phyloP scores from a whole-genome alignment of 2,888 invertebrate species.

The Leptopterna dolabrata region DNA sequence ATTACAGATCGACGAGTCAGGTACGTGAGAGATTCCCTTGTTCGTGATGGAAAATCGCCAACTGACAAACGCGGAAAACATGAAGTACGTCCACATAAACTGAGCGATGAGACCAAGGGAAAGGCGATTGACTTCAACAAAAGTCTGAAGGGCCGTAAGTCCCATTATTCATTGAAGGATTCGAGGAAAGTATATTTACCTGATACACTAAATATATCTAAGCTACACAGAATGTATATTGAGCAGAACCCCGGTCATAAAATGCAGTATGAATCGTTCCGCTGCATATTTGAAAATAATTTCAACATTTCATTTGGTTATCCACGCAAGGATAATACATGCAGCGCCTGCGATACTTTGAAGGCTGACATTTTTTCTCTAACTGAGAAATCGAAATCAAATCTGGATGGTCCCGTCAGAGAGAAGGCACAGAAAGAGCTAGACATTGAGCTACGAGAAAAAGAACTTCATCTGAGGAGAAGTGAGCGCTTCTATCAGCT shows the following conservation, averaged over 20 bases:
- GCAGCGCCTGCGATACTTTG: slow-evolving; percentile 11
- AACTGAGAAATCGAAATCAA: neutral
- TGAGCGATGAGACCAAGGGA: neutral
- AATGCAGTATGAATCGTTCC: neutral
- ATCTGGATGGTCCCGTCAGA: neutral
- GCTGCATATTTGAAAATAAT: neutral
- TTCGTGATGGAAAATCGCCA: too few relatives aligned
- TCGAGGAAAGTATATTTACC: neutral
- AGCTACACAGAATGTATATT: neutral
- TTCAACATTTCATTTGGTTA: neutral
- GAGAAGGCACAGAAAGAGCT: neutral
- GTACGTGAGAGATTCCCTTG: too few relatives aligned
- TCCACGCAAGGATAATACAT: slow-evolving; percentile 4
- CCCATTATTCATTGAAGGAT: neutral
- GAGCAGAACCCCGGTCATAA: neutral
- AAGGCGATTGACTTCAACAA: neutral
- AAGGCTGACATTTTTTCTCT: neutral
- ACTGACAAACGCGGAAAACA: neutral
- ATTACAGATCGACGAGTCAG: too few relatives aligned
- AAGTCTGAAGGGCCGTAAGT: neutral
- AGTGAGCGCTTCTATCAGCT: slow-evolving; percentile 42
- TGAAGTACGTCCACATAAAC: neutral
- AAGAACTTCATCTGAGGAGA: slow-evolving; percentile 1
- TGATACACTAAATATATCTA: neutral
- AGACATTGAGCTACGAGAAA: neutral